Base-by-base conservation (phyloP, 1,140 invertebrate genomes). In the Plutomurus gul region DNA sequence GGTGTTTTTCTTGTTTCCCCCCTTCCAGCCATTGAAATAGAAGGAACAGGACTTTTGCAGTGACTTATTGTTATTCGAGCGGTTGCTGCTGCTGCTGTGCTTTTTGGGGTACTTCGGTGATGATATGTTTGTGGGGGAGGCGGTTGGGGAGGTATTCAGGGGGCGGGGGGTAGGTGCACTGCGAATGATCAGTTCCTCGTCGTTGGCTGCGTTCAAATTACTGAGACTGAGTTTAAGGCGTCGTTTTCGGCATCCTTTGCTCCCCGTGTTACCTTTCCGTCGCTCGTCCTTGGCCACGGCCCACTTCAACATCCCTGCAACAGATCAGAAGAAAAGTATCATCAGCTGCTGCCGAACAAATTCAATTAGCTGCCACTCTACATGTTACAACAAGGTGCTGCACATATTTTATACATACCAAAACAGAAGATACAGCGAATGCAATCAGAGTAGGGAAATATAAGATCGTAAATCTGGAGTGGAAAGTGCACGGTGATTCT, bases 301-400 rank as follows among this genome's bases (percentile, higher is more conserved):
- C 82, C 82, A 83, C 79, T 83, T 83, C 40, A 83, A 43, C 82
- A 83, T 83, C 39, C 71, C 77, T 78, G 20, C 46, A 60, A 73
- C 13, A 72, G n/a, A 11, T n/a, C n/a, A n/a, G n/a, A n/a, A n/a
- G n/a, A n/a, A n/a, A n/a, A n/a, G n/a, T n/a, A n/a, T n/a, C n/a
- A n/a, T n/a, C n/a, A n/a, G n/a, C n/a, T n/a, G n/a, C n/a, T n/a
- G n/a, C 10, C 11, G 5, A 56, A 56, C 10, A 22, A 4, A n/a
- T 51, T 22, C 11, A 51, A 22, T 4, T 22, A 6, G 18, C 25
- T 51, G 3, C 10, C 43, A 47, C 18, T 8, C 43, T 47, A 13
- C 37, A 39, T 39, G 43, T 11, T 46, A 46, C 18, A 46, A 46
- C n/a, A n/a, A n/a, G n/a, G n/a, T n/a, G n/a, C n/a, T n/a, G n/a